Percentiles rank a stretch among this genome's conserved stretches.
These are phyloP conservation scores for Buteo buteo DNA, from an alignment of 2,113 vertebrate species.

Conservation along the genomic window DNA sequence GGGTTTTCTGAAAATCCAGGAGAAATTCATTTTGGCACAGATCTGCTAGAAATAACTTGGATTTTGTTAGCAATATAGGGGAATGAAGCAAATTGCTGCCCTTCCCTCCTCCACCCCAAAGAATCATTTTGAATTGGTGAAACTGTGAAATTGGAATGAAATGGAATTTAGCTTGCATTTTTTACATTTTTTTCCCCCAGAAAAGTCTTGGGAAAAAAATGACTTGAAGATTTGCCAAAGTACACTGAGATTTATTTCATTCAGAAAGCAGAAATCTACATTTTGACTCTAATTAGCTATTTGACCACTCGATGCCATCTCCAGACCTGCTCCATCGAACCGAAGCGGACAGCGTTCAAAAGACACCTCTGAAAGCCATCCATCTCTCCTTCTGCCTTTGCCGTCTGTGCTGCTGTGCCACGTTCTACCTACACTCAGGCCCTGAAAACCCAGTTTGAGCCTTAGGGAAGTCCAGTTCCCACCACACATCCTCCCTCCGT, in stretches of 20 bases:
- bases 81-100: background rate
- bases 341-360: accelerated
- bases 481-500: accelerated
- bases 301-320: background rate
- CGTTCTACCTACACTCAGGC: background rate
- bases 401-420: accelerated
- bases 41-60: background rate
- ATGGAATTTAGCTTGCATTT: background rate
- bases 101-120: background rate
- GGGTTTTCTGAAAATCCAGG: background rate
- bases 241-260: background rate
- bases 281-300: background rate
- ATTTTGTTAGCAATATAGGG: background rate
- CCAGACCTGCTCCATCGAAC: background rate
- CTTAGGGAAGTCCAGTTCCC: background rate
- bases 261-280: background rate
- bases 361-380: background rate
- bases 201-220: background rate
- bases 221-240: background rate
- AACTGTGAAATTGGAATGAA: background rate
- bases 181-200: background rate
- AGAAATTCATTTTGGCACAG: background rate
- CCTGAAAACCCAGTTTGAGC: background rate
- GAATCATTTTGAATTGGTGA: background rate
- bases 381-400: background rate